phyloP scores from a whole-genome alignment of 2,113 vertebrate species.

The Tragelaphus imberbis region DNA sequence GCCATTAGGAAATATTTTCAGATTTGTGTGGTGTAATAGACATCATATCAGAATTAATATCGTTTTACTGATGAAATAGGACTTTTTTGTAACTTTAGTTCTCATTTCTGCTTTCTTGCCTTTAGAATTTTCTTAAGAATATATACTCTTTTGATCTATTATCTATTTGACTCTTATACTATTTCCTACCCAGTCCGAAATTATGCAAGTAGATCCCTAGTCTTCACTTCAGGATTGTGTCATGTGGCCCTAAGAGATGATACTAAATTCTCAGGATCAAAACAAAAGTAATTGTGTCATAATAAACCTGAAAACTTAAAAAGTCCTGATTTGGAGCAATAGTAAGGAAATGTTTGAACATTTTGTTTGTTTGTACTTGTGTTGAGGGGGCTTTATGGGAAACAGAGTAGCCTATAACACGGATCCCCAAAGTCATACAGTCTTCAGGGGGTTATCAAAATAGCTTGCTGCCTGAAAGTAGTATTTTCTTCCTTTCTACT shows the following conservation, averaged over 20 bases:
- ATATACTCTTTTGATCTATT: background rate
- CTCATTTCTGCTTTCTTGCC: background rate
- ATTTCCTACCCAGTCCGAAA: slow-evolving; percentile 8
- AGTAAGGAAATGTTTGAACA: background rate
- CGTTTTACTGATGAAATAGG: background rate
- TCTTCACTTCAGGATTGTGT: background rate
- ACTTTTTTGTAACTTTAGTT: background rate
- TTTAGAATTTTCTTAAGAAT: background rate
- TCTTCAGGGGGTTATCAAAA: background rate
- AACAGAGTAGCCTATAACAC: background rate
- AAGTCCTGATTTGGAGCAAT: background rate
- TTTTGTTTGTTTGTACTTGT: background rate
- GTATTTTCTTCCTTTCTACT: background rate
- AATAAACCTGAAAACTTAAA: background rate
- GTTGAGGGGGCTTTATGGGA: background rate
- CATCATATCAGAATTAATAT: background rate
- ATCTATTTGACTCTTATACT: background rate
- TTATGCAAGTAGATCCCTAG: background rate
- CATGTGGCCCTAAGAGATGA: background rate
- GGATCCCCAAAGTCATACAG: background rate
- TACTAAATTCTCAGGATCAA: background rate
- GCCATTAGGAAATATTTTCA: background rate
- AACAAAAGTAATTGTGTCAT: background rate
- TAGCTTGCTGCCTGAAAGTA: background rate
- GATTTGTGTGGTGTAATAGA: background rate